These are phyloP conservation scores for Gorsachius magnificus DNA, from an alignment of 2,797 vertebrate species.

Conservation along the genomic window DNA sequence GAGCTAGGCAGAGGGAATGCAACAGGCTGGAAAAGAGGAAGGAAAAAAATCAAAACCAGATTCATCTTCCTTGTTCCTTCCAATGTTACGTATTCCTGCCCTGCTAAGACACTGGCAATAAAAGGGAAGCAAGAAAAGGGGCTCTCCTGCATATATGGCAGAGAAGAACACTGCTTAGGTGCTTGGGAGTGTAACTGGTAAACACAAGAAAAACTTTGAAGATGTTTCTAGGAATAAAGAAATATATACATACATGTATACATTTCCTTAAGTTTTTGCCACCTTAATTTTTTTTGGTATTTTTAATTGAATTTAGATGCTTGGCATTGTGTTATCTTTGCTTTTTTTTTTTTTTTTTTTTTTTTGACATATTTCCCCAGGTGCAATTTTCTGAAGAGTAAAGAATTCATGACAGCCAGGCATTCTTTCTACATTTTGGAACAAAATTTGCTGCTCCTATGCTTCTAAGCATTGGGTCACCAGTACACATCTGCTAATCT, in stretches of 20 bases:
- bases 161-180: background rate
- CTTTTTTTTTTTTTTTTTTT: background rate
- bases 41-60: background rate
- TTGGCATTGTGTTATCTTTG: background rate
- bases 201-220: background rate
- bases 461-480: background rate
- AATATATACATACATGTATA: fast-evolving
- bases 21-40: background rate
- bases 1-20: background rate
- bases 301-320: background rate
- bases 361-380: background rate
- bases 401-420: background rate
- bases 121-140: background rate
- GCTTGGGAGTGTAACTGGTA: background rate
- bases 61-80: background rate
- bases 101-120: background rate
- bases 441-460: background rate
- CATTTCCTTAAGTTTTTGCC: background rate
- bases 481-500: background rate
- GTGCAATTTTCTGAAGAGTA: background rate
- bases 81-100: background rate
- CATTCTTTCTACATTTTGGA: background rate
- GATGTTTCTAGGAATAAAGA: background rate
- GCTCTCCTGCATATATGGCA: background rate
- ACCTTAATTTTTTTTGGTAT: background rate